Evolutionary conservation across 2,797 vertebrate species (phyloP).

Genomic region (Mormyrus proboscirostris): DNA sequence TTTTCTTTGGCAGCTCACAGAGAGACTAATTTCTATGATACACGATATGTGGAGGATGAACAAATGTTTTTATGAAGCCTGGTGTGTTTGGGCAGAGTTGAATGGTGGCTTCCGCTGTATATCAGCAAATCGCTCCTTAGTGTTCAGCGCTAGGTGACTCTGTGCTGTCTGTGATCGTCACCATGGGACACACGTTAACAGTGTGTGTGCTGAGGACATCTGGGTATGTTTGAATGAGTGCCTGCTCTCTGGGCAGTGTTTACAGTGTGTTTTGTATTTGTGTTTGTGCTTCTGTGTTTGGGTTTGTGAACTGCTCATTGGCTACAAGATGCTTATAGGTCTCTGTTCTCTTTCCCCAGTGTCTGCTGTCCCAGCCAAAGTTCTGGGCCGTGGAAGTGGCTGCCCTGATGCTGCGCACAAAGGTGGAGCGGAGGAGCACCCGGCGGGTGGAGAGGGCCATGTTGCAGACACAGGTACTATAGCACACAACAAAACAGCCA

Average conservation of each 20-base stretch:
- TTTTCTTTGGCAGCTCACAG: neutral
- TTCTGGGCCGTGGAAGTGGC: conserved; percentile 89
- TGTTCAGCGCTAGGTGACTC: neutral
- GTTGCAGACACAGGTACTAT: conserved; percentile 86
- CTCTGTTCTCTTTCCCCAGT: conserved; percentile 54
- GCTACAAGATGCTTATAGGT: neutral
- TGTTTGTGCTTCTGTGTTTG: neutral
- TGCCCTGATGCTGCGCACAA: conserved; percentile 78
- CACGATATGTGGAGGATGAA: conserved; percentile 5
- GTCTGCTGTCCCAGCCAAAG: conserved; percentile 83
- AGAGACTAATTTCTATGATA: conserved; percentile 7
- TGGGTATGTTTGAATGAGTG: neutral
- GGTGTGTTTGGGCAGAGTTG: neutral
- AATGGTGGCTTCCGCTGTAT: neutral
- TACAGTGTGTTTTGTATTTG: neutral
- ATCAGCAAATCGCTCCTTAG: neutral
- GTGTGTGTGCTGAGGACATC: neutral
- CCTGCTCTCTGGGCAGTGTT: neutral
- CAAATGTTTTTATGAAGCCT: neutral
- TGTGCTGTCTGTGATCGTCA: neutral
- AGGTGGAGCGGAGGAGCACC: conserved; percentile 74
- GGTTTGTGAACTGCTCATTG: neutral
- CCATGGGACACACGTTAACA: neutral
- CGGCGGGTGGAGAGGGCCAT: conserved; percentile 85
- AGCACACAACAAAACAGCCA: neutral